These are phyloP conservation scores for Menura novaehollandiae DNA, from an alignment of 2,113 vertebrate genomes.

Conservation along the genomic window DNA sequence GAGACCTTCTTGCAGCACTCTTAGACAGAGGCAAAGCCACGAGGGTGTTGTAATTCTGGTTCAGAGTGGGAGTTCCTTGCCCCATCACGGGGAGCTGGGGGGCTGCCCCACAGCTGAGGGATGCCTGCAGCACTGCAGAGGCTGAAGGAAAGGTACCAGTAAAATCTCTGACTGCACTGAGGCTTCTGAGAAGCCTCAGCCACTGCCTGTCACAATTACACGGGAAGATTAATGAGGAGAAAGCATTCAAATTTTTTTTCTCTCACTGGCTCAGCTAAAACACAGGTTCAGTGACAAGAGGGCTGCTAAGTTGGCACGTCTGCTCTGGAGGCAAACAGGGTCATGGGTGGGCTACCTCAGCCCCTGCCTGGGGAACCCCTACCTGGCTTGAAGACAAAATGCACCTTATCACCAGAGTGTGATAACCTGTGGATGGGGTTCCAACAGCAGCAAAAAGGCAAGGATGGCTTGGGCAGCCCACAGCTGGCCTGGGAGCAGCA, in stretches of 20 bases:
- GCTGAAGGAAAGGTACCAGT: neutral
- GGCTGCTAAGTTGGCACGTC: neutral
- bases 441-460: neutral
- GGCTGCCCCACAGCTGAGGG: neutral
- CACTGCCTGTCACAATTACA: neutral
- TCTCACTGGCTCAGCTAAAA: neutral
- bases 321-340: neutral
- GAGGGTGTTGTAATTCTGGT: neutral
- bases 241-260: neutral
- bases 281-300: neutral
- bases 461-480: accelerated
- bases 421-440: neutral
- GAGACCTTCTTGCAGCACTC: neutral
- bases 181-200: neutral
- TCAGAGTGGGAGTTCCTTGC: accelerated
- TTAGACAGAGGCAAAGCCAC: neutral
- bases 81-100: accelerated
- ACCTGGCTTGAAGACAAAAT: neutral
- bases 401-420: neutral
- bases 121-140: neutral
- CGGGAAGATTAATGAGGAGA: neutral
- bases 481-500: neutral
- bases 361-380: neutral
- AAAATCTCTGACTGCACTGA: neutral
- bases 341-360: neutral